These are phyloP conservation scores for Chaetodon trifascialis DNA, from an alignment of 2,113 vertebrate genomes.

Conservation along the genomic window DNA sequence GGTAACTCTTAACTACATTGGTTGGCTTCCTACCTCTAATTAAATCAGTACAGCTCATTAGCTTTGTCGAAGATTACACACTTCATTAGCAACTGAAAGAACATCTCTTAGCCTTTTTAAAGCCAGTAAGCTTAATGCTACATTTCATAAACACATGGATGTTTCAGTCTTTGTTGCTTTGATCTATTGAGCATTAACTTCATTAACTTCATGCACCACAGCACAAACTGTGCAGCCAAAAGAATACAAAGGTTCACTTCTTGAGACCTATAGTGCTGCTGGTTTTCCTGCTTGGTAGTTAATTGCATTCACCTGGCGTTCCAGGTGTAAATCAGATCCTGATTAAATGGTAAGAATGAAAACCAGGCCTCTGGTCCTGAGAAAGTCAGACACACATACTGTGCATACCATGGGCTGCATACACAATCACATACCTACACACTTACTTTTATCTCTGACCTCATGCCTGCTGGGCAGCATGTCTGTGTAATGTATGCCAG, in stretches of 20 bases:
- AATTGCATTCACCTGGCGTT: slow-evolving; percentile 58
- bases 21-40: slow-evolving; percentile 48
- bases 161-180: slow-evolving; percentile 30
- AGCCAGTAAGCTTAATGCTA: slow-evolving; percentile 56
- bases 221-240: slow-evolving; percentile 2
- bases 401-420: background rate
- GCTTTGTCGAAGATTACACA: slow-evolving; percentile 64
- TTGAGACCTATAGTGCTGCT: background rate
- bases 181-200: slow-evolving; percentile 39
- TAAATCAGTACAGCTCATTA: slow-evolving; percentile 69
- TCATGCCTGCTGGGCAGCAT: slow-evolving; percentile 21
- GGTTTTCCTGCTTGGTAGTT: slow-evolving; percentile 18
- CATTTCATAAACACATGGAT: slow-evolving; percentile 61
- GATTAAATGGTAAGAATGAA: slow-evolving; percentile 55
- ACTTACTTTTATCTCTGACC: slow-evolving; percentile 35
- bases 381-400: background rate
- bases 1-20: slow-evolving; percentile 37
- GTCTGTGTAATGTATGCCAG: slow-evolving; percentile 10
- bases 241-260: slow-evolving; percentile 1
- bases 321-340: slow-evolving; percentile 56
- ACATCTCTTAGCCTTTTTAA: slow-evolving; percentile 47
- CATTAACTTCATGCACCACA: slow-evolving; percentile 12
- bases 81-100: slow-evolving; percentile 66
- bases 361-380: slow-evolving; percentile 44
- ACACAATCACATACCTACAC: slow-evolving; percentile 36